Base-by-base conservation (phyloP, 2,113 vertebrate genomes). In the Todiramphus saurophagus region DNA sequence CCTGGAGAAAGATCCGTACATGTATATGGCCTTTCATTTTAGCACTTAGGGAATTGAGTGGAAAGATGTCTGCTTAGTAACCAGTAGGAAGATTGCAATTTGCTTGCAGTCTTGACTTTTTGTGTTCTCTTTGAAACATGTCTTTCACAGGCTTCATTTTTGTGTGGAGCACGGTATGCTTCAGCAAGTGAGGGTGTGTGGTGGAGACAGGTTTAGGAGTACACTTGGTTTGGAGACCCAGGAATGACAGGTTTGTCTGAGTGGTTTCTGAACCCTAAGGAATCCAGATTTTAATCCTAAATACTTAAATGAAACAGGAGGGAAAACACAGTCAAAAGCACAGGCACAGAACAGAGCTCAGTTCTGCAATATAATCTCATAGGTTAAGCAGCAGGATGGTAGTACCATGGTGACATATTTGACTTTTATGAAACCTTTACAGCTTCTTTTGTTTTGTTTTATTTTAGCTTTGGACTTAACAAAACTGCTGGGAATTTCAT, bases 101-200 rank as follows among this genome's bases (percentile, higher is more conserved):
- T 76, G 7, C 19, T 56, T 84, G 13, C 31, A 75, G 41, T 39
- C 19, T 73, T 62, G 31, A n/a, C 8, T 70, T 79, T 87, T 72
- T 5, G 0, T 25, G 10, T 63, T 81, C 37, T 85, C 16, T 37
- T 92, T 83, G 48, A 69, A 93, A 79, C 6, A 21, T 8, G 2
- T 39, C 27, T 79, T 84, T 73, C 48, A 53, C 0, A 14, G 28
- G 28, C 28, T 89, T 84, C 10, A 15, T 51, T 89, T 86, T 50
- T 44, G 4, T 28, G 12, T 59, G 37, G 37, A 70, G 33, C 4
- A 9, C 10, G 23, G 16, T 33, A 11, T 0, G 0, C 6, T 84
- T 88, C 74, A 83, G 48, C 13, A 60, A 23, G 11, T 62, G 33
- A 41, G 11, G 24, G 20, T 0, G 0, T 39, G 11, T 46, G 8